phyloP scores from a whole-genome alignment of 2,888 invertebrate genomes.

The Caenorhabditis japonica region DNA sequence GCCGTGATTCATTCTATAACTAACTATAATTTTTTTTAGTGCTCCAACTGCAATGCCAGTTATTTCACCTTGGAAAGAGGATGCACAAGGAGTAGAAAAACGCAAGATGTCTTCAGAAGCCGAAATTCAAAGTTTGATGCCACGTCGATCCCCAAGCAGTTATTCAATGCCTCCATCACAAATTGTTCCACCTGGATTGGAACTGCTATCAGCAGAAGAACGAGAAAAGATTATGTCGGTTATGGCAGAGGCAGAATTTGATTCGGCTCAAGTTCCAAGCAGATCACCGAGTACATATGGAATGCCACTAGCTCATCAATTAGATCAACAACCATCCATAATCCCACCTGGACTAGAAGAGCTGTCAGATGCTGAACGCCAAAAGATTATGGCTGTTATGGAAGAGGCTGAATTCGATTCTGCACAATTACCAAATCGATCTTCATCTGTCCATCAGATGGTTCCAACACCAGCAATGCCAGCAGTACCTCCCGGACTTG shows the following conservation, averaged over 20 bases:
- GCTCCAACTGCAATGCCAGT: constrained; percentile 20
- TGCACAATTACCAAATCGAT: constrained; percentile 8
- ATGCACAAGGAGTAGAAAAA: constrained; percentile 81
- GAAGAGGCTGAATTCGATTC: constrained; percentile 80
- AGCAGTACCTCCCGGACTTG: constrained; percentile 60
- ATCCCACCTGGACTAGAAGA: constrained; percentile 71
- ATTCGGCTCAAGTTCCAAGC: constrained; percentile 16
- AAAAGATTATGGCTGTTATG: constrained; percentile 82
- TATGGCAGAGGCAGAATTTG: constrained; percentile 81
- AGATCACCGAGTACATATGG: constrained; percentile 10
- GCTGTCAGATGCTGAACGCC: constrained; percentile 81
- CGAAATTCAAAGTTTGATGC: constrained; percentile 25
- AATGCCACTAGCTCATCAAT: background rate
- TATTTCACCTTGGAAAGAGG: constrained; percentile 69
- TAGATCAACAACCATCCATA: too few relatives aligned
- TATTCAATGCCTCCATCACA: constrained; percentile 18
- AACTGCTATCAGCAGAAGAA: constrained; percentile 81
- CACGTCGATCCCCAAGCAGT: constrained; percentile 24
- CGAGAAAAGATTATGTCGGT: constrained; percentile 82
- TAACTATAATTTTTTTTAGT: too few relatives aligned
- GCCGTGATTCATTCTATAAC: too few relatives aligned
- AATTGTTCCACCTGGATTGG: constrained; percentile 69
- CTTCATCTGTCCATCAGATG: constrained; percentile 17
- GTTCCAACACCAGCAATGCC: constrained; percentile 1
- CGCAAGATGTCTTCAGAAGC: constrained; percentile 80